These are phyloP conservation scores for Phodopus roborovskii DNA, from an alignment of 2,113 vertebrate species.

Conservation along the genomic window DNA sequence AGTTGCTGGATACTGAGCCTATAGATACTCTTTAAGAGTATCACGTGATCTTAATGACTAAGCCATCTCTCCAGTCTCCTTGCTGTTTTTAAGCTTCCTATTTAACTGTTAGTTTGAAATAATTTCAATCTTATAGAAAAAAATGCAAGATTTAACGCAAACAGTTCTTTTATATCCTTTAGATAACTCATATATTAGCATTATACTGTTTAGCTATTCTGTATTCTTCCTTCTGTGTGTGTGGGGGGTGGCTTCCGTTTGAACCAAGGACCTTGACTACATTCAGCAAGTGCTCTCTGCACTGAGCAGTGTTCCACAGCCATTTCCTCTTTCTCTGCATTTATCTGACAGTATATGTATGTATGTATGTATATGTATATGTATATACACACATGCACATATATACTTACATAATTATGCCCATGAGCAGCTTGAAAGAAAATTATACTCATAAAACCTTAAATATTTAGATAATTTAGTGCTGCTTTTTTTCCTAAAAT, in stretches of 20 bases:
- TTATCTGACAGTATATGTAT: no score
- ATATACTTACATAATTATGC: neutral
- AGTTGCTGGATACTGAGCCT: neutral
- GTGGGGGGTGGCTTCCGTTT: neutral
- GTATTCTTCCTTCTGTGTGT: neutral
- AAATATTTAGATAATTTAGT: neutral
- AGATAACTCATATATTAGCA: neutral
- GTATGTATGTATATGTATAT: no score
- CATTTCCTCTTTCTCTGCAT: neutral
- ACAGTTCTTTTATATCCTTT: neutral
- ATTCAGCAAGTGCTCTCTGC: neutral
- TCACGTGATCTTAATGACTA: neutral
- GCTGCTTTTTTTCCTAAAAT: constrained; percentile 9
- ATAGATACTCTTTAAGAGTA: neutral
- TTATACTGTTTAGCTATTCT: neutral
- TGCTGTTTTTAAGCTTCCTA: neutral
- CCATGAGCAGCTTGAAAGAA: constrained; percentile 43
- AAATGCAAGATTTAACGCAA: neutral
- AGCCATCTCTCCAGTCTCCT: neutral
- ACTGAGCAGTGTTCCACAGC: neutral
- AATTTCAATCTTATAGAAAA: constrained; percentile 19
- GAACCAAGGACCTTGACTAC: neutral
- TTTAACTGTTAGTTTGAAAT: constrained; percentile 16
- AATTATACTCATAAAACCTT: neutral
- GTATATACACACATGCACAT: neutral